Percentiles rank a stretch among this genome's conserved stretches.
Evolutionary conservation across 2,888 invertebrate species (phyloP).

Genomic region (Caenorhabditis macrosperma): DNA sequence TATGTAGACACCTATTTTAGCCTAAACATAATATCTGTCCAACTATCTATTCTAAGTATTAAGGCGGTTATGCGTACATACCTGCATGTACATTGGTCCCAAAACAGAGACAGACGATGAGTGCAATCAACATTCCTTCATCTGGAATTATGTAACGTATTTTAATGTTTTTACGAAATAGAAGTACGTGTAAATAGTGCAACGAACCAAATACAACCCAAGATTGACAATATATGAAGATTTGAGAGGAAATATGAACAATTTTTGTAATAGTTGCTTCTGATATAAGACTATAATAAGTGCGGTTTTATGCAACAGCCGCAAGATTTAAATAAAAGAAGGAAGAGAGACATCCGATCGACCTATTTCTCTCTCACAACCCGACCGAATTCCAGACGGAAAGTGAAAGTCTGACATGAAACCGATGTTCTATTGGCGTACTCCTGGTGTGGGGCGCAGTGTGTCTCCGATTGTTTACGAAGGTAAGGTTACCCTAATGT

Average conservation of each 20-base stretch:
- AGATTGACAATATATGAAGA: neutral
- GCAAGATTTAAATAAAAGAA: conserved; percentile 8
- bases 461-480: too few species aligned
- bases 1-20: conserved; percentile 9
- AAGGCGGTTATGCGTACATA: conserved; percentile 3
- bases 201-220: neutral
- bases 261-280: neutral
- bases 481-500: too few species aligned
- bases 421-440: too few species aligned
- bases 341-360: conserved; percentile 14
- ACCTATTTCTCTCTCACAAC: conserved; percentile 27
- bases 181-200: conserved; percentile 18
- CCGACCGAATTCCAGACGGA: conserved; percentile 11
- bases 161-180: too few species aligned
- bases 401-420: neutral
- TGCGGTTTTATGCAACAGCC: conserved; percentile 21
- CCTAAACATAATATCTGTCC: conserved; percentile 8
- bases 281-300: conserved; percentile 22
- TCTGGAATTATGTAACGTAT: conserved; percentile 33
- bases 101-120: conserved; percentile 14
- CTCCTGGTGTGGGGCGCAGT: too few species aligned
- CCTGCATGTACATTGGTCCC: conserved; percentile 39
- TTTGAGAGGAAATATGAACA: neutral
- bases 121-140: conserved; percentile 21
- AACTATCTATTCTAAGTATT: conserved; percentile 16